Evolutionary conservation across 2,797 vertebrate genomes (phyloP).

Genomic region (Paedocypris micromegethes): DNA sequence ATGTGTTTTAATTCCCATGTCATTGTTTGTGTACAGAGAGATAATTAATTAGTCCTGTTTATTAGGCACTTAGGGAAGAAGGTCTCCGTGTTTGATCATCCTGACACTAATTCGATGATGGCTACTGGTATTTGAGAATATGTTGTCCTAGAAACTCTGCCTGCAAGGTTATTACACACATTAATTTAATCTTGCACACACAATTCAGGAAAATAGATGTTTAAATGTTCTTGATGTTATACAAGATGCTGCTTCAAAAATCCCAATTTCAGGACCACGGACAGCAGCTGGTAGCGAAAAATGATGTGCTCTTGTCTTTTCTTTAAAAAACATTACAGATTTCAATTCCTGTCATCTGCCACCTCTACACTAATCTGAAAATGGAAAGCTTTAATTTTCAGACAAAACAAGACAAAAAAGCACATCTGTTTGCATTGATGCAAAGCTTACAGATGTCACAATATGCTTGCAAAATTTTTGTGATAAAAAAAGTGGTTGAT

Average conservation of each 20-base stretch:
- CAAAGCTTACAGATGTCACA: too few species aligned
- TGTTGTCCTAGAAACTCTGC: slow-evolving; percentile 17
- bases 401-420: too few species aligned
- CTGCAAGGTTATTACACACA: slow-evolving; percentile 1
- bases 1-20: slow-evolving; percentile 17
- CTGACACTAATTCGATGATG: slow-evolving; percentile 27
- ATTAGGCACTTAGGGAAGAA: slow-evolving; percentile 20
- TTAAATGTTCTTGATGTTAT: neutral
- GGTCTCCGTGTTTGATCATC: slow-evolving; percentile 19
- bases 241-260: slow-evolving; percentile 5
- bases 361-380: too few species aligned
- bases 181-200: neutral
- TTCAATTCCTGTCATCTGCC: too few species aligned
- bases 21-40: slow-evolving; percentile 14
- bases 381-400: too few species aligned
- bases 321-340: too few species aligned
- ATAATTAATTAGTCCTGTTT: slow-evolving; percentile 28
- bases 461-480: too few species aligned
- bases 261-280: neutral
- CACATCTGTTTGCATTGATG: too few species aligned
- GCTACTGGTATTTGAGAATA: slow-evolving; percentile 12
- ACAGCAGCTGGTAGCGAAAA: neutral
- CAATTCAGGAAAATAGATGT: neutral
- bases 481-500: too few species aligned
- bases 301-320: too few species aligned